Conservation (phyloP, 2,888 invertebrate genomes). For the Helicoverpa assulta region DNA sequence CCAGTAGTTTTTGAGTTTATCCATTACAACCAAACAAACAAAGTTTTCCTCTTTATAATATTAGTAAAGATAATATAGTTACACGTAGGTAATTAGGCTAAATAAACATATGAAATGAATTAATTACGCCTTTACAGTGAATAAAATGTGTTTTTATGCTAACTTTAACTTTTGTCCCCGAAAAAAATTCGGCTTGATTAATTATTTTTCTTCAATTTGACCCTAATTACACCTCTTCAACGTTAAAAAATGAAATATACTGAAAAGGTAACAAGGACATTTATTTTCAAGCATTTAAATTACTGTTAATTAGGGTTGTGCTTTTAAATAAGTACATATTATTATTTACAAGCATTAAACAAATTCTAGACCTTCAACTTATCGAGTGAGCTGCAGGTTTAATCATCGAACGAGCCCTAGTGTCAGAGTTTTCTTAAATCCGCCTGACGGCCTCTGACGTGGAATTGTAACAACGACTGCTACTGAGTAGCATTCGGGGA, state of each 20-base stretch:
- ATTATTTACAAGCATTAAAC: no score
- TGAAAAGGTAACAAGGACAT: background rate
- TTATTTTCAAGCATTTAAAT: background rate
- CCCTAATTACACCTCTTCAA: slow-evolving; percentile 27
- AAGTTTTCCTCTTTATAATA: no score
- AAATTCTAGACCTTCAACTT: no score
- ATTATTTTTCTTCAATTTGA: background rate
- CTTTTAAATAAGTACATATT: background rate
- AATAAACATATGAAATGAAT: background rate
- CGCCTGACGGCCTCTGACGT: no score
- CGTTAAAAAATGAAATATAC: slow-evolving; percentile 7
- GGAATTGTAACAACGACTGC: no score
- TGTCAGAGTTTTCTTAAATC: no score
- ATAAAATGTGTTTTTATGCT: background rate
- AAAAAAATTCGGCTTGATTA: background rate
- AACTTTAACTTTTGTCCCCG: background rate
- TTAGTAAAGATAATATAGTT: no score
- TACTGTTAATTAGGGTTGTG: background rate
- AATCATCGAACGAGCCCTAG: no score
- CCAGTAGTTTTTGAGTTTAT: no score
- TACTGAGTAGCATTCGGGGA: no score
- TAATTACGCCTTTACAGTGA: background rate
- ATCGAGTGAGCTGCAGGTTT: no score
- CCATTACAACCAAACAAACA: no score
- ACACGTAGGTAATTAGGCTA: background rate